These are phyloP conservation scores for Australoheros scitulus DNA, from an alignment of 2,113 vertebrate species.

Conservation along the genomic window DNA sequence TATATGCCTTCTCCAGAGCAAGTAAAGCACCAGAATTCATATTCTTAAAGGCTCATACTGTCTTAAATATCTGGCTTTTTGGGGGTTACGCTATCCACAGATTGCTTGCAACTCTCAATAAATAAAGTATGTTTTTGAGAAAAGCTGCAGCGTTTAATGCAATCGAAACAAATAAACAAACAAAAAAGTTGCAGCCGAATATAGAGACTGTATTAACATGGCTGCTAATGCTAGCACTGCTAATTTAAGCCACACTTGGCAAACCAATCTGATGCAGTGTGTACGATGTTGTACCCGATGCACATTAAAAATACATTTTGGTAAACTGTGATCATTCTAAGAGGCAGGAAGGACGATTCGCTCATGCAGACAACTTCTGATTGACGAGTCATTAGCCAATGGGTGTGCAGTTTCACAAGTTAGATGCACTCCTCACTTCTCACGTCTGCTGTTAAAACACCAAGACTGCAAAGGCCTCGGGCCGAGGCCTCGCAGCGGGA, in stretches of 20 bases:
- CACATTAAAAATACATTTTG: too few species aligned
- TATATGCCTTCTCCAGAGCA: conserved; percentile 10
- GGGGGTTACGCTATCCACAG: not conserved
- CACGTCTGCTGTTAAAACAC: not conserved
- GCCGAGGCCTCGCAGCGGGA: accelerated
- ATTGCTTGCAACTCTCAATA: not conserved
- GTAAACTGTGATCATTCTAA: not conserved
- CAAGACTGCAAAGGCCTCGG: too few species aligned
- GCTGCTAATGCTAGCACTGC: not conserved
- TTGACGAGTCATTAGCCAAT: not conserved
- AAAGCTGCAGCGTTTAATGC: not conserved
- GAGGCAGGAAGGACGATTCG: too few species aligned
- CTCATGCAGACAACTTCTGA: too few species aligned
- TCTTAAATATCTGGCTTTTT: conserved; percentile 14
- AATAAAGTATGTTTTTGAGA: not conserved
- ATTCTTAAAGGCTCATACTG: conserved; percentile 5
- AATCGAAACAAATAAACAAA: not conserved
- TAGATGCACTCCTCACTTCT: not conserved
- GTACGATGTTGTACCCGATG: not conserved
- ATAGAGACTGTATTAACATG: too few species aligned
- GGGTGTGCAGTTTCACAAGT: not conserved
- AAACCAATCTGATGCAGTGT: not conserved
- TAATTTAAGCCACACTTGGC: not conserved
- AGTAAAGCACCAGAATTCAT: conserved; percentile 7
- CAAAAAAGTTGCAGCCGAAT: too few species aligned